Conservation (phyloP, 2,113 vertebrate genomes). For the Microcebus lehilahytsara region DNA sequence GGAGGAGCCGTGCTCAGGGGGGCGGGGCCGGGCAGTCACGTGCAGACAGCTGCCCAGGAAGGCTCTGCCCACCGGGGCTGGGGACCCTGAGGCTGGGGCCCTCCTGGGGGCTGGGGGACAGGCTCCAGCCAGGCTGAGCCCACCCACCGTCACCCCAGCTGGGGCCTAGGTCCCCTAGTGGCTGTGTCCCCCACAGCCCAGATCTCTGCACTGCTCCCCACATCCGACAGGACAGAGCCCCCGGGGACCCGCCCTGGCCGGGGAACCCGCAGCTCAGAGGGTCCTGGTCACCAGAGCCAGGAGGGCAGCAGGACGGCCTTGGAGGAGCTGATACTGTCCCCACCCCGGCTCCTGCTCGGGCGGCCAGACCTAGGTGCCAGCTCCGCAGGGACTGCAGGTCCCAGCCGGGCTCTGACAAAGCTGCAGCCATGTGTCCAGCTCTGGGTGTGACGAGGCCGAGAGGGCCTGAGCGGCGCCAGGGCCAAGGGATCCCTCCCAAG, state of each 20-base stretch:
- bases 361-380: neutral
- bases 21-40: neutral
- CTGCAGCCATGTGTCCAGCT: neutral
- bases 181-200: accelerated
- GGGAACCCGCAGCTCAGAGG: neutral
- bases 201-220: neutral
- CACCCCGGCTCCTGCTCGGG: neutral
- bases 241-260: too few species aligned
- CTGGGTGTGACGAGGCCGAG: accelerated
- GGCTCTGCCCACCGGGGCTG: neutral
- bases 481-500: too few species aligned
- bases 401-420: too few species aligned
- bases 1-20: neutral
- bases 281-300: neutral
- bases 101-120: neutral
- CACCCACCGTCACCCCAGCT: neutral
- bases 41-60: neutral
- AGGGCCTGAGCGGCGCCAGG: accelerated
- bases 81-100: accelerated
- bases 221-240: accelerated
- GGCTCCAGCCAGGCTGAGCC: neutral
- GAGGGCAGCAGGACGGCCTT: accelerated
- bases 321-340: neutral
- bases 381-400: neutral
- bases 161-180: neutral